Evolutionary conservation across 2,113 vertebrate species (phyloP).

Genomic region (Larimichthys crocea): DNA sequence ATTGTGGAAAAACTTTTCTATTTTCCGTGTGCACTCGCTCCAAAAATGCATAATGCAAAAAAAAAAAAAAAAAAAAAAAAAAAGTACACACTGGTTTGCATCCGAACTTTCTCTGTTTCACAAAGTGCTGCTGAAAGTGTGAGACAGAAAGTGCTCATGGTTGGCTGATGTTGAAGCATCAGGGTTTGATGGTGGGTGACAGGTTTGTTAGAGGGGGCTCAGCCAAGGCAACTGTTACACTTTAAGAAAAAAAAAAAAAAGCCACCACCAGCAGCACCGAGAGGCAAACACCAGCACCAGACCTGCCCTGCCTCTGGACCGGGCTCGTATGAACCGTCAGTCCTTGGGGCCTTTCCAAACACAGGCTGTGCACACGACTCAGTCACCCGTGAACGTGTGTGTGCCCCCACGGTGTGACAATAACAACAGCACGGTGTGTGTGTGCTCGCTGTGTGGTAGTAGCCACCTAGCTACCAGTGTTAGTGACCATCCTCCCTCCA

Average conservation of each 20-base stretch:
- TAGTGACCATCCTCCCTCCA: constrained; percentile 22
- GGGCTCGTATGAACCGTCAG: background rate
- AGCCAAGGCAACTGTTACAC: background rate
- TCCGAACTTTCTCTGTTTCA: background rate
- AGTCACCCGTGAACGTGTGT: background rate
- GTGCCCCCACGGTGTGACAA: background rate
- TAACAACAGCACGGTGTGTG: background rate
- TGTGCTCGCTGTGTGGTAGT: background rate
- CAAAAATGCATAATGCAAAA: too few species aligned
- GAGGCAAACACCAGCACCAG: background rate
- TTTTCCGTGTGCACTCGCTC: background rate
- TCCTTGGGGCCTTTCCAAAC: background rate
- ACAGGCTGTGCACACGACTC: too few species aligned
- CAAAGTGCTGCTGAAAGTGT: background rate
- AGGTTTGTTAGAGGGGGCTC: background rate
- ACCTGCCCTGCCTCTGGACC: background rate
- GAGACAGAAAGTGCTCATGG: background rate
- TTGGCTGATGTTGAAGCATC: background rate
- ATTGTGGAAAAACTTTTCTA: background rate
- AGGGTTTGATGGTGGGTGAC: background rate
- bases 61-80: too few species aligned
- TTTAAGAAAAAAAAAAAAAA: background rate
- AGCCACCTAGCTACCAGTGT: background rate
- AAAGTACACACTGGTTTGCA: background rate
- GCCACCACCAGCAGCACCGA: background rate